Base-by-base conservation (phyloP, 2,797 vertebrate genomes). In the Mormyrus proboscirostris region DNA sequence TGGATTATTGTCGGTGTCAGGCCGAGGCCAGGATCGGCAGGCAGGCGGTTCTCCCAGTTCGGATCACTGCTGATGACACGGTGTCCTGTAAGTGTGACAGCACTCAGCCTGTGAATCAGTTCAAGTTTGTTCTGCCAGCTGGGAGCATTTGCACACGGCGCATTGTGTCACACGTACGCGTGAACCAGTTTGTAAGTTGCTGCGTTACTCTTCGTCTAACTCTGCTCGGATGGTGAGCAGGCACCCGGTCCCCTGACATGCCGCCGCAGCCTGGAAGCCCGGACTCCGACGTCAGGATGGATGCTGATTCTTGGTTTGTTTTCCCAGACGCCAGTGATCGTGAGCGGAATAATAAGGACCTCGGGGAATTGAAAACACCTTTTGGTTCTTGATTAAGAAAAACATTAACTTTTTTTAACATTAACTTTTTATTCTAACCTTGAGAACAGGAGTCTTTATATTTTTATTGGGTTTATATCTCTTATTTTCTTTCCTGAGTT, bases 281-380 rank as follows among this genome's bases (percentile, higher is more conserved):
- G 89, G 57, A 59, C 57, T 83, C 62, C 62, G 87, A 84, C 82
- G 41, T 88, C 86, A 33, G 22, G 62, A 41, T 49, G 16, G 38
- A 87, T 19, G 25, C 29, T 25, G 10, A 29, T 4, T 49, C 59
- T 22, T 65, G 49, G 88, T 49, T 84, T 82, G 57, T 86, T 91
- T 89, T 90, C 88, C 65, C 12, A 38, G 57, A 88, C 59, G 29
- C 41, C 25, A 19, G 65, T 47, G 57, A 82, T 89, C 69, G 59
- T 89, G 88, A 90, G 89, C 14, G 25, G 89, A 92, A 92, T 91
- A 89, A 6, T 57, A 89, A 90, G n/a, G 7, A 14, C 5, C 38
- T 38, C 7, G 1, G 50, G 47, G 82, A 44, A 51, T 50, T 84
- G 22, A 84, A 84, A 84, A 50, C 4, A 4, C 10, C 29, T 84